These are phyloP conservation scores for Papilio polytes DNA, from an alignment of 1,140 invertebrate species.

Conservation along the genomic window DNA sequence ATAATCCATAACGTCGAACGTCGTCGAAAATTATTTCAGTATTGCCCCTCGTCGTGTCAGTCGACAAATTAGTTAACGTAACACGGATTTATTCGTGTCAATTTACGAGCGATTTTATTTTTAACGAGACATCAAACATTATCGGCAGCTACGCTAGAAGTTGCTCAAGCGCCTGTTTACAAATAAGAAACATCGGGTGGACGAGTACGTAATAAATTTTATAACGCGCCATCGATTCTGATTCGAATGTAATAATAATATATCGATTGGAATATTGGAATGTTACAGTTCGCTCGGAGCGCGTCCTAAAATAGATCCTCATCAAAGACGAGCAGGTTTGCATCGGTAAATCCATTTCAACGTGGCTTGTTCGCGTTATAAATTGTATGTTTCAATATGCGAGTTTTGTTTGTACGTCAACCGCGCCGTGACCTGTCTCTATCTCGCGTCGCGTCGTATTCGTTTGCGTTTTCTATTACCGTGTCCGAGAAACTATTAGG, in stretches of 20 bases:
- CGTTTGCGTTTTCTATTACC: slow-evolving; percentile 78
- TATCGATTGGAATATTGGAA: slow-evolving; percentile 81
- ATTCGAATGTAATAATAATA: slow-evolving; percentile 83
- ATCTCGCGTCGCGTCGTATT: slow-evolving; percentile 64
- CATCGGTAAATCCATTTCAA: slow-evolving; percentile 83
- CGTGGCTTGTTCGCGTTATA: slow-evolving; percentile 81
- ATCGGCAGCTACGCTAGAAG: slow-evolving; percentile 68
- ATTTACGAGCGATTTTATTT: slow-evolving; percentile 78
- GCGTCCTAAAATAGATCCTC: slow-evolving; percentile 81
- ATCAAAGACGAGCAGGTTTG: slow-evolving; percentile 84
- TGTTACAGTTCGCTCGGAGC: slow-evolving; percentile 78
- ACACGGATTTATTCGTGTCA: slow-evolving; percentile 76
- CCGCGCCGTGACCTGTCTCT: slow-evolving; percentile 62
- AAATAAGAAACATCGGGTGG: slow-evolving; percentile 78
- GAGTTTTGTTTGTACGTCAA: slow-evolving; percentile 56
- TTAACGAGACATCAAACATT: slow-evolving; percentile 82
- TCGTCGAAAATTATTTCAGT: slow-evolving; percentile 72
- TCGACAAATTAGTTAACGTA: slow-evolving; percentile 78
- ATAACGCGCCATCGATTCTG: slow-evolving; percentile 79
- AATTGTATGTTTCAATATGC: slow-evolving; percentile 71
- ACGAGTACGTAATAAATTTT: slow-evolving; percentile 83
- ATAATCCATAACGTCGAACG: slow-evolving; percentile 61
- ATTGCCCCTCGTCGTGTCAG: slow-evolving; percentile 68
- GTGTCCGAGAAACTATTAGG: slow-evolving; percentile 69
- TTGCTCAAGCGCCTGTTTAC: slow-evolving; percentile 79